Evolutionary conservation across 1,140 invertebrate genomes (phyloP).

Genomic region (Hypsibius dujardini): DNA sequence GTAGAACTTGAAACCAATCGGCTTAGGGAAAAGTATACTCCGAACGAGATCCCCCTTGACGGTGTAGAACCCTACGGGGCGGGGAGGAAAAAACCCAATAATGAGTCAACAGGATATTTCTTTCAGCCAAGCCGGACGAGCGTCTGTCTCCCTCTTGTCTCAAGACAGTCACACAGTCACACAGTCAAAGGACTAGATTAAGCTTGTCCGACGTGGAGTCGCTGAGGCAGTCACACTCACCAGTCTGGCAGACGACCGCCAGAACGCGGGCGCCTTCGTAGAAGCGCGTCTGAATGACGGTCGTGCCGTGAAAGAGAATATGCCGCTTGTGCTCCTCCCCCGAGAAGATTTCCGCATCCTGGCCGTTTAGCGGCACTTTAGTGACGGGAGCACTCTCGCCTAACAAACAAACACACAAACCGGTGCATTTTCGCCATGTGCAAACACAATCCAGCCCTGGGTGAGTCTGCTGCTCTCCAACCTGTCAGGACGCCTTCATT

Average conservation of each 20-base stretch:
- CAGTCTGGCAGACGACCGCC: constrained; percentile 38
- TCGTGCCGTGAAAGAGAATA: constrained; percentile 37
- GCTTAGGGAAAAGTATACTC: constrained; percentile 43
- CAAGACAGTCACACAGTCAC: too few relatives aligned
- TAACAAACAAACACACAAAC: too few relatives aligned
- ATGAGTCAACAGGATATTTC: not conserved
- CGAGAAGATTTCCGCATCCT: constrained; percentile 28
- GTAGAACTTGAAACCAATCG: constrained; percentile 43
- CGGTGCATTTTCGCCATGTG: too few relatives aligned
- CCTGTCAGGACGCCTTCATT: constrained; percentile 93
- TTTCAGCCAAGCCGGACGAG: too few relatives aligned
- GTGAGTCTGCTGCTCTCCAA: too few relatives aligned
- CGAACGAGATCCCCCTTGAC: constrained; percentile 43
- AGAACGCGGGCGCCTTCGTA: constrained; percentile 32
- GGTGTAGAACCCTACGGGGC: constrained; percentile 43
- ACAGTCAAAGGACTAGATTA: too few relatives aligned
- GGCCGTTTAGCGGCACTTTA: constrained; percentile 41
- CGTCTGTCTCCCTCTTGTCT: too few relatives aligned
- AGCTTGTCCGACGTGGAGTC: not conserved
- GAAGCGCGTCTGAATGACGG: constrained; percentile 37
- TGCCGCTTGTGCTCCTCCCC: constrained; percentile 33
- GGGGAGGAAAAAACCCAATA: constrained; percentile 40
- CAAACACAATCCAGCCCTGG: too few relatives aligned
- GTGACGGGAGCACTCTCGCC: constrained; percentile 47
- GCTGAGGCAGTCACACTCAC: constrained; percentile 26